These are phyloP conservation scores for Madoqua kirkii DNA, from an alignment of 2,113 vertebrate species.

Conservation along the genomic window DNA sequence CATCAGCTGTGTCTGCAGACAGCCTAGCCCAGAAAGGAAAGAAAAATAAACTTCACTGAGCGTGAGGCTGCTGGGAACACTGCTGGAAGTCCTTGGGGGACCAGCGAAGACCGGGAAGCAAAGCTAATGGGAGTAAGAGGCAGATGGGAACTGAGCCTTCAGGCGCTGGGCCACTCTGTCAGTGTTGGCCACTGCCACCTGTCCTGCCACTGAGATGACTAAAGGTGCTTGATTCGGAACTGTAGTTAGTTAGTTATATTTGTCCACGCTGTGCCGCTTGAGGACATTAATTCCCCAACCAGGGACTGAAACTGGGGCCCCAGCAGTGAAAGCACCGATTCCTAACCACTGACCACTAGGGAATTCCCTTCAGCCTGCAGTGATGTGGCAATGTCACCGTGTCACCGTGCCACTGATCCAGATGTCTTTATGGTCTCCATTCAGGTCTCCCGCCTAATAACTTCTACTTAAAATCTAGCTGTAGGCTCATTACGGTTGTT, in stretches of 20 bases:
- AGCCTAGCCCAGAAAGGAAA: slow-evolving; percentile 62
- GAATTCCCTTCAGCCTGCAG: not conserved
- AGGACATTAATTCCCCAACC: not conserved
- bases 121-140: slow-evolving; percentile 6
- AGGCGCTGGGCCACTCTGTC: slow-evolving; percentile 56
- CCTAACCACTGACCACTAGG: not conserved
- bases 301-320: not conserved
- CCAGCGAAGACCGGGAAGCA: slow-evolving; percentile 35
- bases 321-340: not conserved
- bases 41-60: not conserved
- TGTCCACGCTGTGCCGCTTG: not conserved
- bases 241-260: slow-evolving; percentile 52
- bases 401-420: slow-evolving; percentile 63
- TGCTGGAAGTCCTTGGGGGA: slow-evolving; percentile 43
- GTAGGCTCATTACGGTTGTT: not conserved
- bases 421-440: slow-evolving; percentile 64
- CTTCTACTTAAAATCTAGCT: slow-evolving; percentile 59
- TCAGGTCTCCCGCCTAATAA: slow-evolving; percentile 33
- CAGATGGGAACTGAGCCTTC: slow-evolving; percentile 55
- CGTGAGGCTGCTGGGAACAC: slow-evolving; percentile 19
- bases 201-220: slow-evolving; percentile 31
- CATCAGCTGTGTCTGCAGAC: slow-evolving; percentile 65
- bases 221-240: slow-evolving; percentile 55
- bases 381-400: slow-evolving; percentile 55
- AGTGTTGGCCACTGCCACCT: not conserved